These are phyloP conservation scores for Chiroxiphia lanceolata DNA, from an alignment of 2,797 vertebrate genomes.

Conservation along the genomic window DNA sequence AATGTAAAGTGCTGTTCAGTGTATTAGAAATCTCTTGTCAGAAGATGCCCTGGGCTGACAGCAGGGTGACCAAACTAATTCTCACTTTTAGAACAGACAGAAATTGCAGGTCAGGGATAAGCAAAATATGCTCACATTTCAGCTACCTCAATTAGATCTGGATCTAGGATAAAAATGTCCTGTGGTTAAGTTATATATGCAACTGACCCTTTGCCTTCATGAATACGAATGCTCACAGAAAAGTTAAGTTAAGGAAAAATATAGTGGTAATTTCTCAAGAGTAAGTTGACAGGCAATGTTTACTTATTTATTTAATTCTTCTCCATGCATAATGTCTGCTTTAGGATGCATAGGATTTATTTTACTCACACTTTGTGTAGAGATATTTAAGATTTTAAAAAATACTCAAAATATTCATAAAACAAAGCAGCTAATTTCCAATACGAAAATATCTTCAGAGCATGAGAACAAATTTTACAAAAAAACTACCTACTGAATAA, in stretches of 20 bases:
- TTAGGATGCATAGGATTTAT: not conserved
- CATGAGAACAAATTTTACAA: not conserved
- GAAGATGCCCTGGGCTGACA: constrained; percentile 66
- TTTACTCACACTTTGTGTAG: not conserved
- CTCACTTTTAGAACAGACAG: constrained; percentile 42
- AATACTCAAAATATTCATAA: not conserved
- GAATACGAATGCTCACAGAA: constrained; percentile 50
- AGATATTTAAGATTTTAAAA: not conserved
- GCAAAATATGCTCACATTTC: constrained; percentile 43
- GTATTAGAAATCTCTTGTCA: constrained; percentile 68
- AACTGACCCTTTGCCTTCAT: constrained; percentile 59
- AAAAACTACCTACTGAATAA: not conserved
- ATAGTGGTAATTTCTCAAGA: not conserved
- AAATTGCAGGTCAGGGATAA: constrained; percentile 61
- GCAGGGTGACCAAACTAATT: constrained; percentile 69
- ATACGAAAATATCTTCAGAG: not conserved
- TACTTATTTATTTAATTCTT: not conserved
- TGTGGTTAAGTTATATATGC: constrained; percentile 46
- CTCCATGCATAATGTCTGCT: not conserved
- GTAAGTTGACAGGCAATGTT: not conserved
- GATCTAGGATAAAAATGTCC: constrained; percentile 49
- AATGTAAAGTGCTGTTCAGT: constrained; percentile 59
- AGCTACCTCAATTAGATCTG: constrained; percentile 57
- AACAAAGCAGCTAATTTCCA: not conserved
- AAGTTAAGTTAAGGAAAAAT: constrained; percentile 22